Evolutionary conservation across 2,888 invertebrate species (phyloP).

Genomic region (Acrobasis consociella): DNA sequence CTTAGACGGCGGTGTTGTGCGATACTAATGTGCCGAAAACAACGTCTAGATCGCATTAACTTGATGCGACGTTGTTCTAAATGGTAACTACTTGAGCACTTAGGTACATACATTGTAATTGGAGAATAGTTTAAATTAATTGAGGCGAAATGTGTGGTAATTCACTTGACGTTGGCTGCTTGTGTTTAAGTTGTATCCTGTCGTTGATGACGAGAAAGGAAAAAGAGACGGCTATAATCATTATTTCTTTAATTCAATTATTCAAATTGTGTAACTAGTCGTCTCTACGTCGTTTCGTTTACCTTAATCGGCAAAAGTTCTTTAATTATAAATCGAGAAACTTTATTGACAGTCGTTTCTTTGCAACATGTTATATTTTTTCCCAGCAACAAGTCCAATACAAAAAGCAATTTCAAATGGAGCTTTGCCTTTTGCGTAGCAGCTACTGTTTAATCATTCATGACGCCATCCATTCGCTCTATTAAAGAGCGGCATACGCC

Average conservation of each 20-base stretch:
- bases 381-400: neutral
- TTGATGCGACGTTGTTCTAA: neutral
- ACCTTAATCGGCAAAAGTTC: constrained; percentile 9
- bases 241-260: constrained; percentile 17
- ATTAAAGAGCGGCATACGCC: constrained; percentile 19
- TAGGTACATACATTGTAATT: neutral
- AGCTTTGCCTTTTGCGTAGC: constrained; percentile 16
- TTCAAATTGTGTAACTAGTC: constrained; percentile 12
- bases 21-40: constrained; percentile 14
- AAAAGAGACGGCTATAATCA: neutral
- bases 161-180: neutral
- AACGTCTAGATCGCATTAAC: constrained; percentile 12
- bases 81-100: neutral
- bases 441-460: constrained; percentile 17
- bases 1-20: constrained; percentile 27
- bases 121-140: neutral
- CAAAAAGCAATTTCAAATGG: constrained; percentile 18
- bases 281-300: constrained; percentile 9
- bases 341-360: constrained; percentile 8
- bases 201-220: neutral
- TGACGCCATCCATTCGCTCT: constrained; percentile 13
- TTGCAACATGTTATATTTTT: constrained; percentile 12
- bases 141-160: neutral
- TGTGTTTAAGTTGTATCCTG: neutral
- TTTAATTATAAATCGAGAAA: constrained; percentile 17